phyloP scores from a whole-genome alignment of 2,888 invertebrate genomes.

The Blastobasis adustella region DNA sequence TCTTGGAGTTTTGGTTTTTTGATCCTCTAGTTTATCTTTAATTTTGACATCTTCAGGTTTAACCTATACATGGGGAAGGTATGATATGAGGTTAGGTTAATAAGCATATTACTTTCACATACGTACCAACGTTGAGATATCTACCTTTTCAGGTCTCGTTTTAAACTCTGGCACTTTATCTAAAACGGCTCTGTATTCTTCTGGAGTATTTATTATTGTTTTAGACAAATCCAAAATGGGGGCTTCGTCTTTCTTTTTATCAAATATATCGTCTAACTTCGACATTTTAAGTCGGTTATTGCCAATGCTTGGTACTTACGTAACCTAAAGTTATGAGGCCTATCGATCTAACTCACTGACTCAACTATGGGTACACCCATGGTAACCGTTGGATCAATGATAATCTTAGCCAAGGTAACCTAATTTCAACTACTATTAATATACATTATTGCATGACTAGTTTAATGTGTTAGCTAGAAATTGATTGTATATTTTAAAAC shows the following conservation, averaged over 20 bases:
- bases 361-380: slow-evolving; percentile 13
- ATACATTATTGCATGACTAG: neutral
- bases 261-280: slow-evolving; percentile 87
- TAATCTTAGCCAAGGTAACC: slow-evolving; percentile 33
- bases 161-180: slow-evolving; percentile 94
- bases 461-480: slow-evolving; percentile 7
- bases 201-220: slow-evolving; percentile 83
- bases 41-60: slow-evolving; percentile 85
- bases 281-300: slow-evolving; percentile 42
- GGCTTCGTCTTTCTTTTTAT: slow-evolving; percentile 89
- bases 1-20: slow-evolving; percentile 82
- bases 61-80: slow-evolving; percentile 69
- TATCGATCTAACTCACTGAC: slow-evolving; percentile 45
- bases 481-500: slow-evolving; percentile 21
- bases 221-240: slow-evolving; percentile 90
- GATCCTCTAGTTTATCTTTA: slow-evolving; percentile 79
- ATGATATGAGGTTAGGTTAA: no score
- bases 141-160: slow-evolving; percentile 89
- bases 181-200: slow-evolving; percentile 87
- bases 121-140: neutral
- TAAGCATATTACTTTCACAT: no score
- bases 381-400: slow-evolving; percentile 55
- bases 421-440: slow-evolving; percentile 35
- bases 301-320: neutral
- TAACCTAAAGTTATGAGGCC: slow-evolving; percentile 11